phyloP scores from a whole-genome alignment of 2,113 vertebrate species.

The Mesocricetus auratus region DNA sequence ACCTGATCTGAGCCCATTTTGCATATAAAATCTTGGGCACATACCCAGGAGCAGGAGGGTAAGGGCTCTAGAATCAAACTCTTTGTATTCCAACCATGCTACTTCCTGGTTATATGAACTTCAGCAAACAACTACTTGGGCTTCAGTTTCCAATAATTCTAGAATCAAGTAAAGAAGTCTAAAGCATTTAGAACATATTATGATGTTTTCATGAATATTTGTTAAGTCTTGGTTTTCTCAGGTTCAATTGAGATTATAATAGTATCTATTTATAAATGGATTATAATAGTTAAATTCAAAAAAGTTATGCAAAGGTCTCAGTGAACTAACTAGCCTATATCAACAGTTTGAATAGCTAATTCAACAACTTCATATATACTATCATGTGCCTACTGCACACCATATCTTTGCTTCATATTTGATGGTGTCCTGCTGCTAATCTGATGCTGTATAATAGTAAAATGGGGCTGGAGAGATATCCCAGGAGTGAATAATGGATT shows the following conservation, averaged over 20 bases:
- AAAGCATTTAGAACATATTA: background rate
- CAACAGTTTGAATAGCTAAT: background rate
- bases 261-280: background rate
- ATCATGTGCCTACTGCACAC: accelerated
- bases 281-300: background rate
- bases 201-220: background rate
- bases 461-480: background rate
- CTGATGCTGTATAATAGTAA: background rate
- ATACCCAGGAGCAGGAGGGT: background rate
- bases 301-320: background rate
- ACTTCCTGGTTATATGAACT: background rate
- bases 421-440: background rate
- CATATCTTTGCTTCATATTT: background rate
- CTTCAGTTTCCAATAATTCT: background rate
- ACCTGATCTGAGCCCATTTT: background rate
- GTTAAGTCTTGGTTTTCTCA: background rate
- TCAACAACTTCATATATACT: background rate
- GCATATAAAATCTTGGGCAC: background rate
- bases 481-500: background rate
- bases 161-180: background rate
- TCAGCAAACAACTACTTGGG: background rate
- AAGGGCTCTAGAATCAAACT: background rate
- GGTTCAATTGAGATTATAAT: background rate
- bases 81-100: background rate
- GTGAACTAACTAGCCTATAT: background rate